Evolutionary conservation across 2,888 invertebrate genomes (phyloP), one percentile per base, ranked within the genome.

Genomic region (Mylabris sibirica): DNA sequence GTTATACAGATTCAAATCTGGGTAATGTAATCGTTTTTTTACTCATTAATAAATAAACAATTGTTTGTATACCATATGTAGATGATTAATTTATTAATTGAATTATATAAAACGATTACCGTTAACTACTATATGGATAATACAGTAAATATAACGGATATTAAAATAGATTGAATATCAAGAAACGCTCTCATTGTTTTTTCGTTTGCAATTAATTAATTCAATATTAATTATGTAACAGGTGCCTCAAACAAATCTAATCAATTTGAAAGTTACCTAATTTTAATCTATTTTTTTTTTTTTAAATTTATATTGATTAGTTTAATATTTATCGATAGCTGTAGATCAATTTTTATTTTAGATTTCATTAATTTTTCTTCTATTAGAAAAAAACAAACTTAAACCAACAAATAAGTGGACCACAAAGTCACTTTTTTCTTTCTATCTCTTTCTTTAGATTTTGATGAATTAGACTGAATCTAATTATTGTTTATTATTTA

Each of bases 121-220:
- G 41, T 41, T 49, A 49, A 20, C 17, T 49, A 20, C n/a, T 14
- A 14, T 41, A n/a, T n/a, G n/a, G n/a, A 41, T 41, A 8, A 41
- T 41, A 41, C 49, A 49, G 49, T 49, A 49, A 17, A 49, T 41
- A 17, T 49, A 49, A 49, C 49, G 49, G 49, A 49, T 49, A 20
- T 49, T 49, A 20, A 20, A 20, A 49, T 20, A 49, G n/a, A 44
- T n/a, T 6, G 20, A 49, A 17, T 49, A 49, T 17, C 8, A 20
- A 49, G 17, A 49, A 49, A 49, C 49, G 49, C 49, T 49, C 49
- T 49, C 49, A 49, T 49, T 49, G 20, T 49, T 49, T 17, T 49
- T 20, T 8, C 41, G n/a, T 41, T 14, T n/a, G 6, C 41, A 17
- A 41, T n/a, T 14, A 14, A 41, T 41, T 41, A 14, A 38, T 12